phyloP scores from a whole-genome alignment of 2,888 invertebrate genomes.

The Ryuthela nishihirai region DNA sequence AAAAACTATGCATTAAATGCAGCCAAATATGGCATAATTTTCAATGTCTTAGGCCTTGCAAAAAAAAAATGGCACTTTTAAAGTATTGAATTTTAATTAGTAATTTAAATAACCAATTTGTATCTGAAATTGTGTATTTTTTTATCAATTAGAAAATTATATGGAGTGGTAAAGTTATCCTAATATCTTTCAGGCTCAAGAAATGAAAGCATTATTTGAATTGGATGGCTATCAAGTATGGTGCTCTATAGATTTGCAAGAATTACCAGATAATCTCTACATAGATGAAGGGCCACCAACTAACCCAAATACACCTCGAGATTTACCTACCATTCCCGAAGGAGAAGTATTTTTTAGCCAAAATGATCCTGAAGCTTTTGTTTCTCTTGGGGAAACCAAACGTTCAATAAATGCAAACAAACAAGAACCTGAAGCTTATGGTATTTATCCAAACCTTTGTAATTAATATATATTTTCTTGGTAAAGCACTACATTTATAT shows the following conservation, averaged over 20 bases:
- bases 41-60: too few species aligned
- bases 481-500: too few species aligned
- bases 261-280: slow-evolving; percentile 5
- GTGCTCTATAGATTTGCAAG: slow-evolving; percentile 35
- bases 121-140: neutral
- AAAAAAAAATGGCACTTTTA: too few species aligned
- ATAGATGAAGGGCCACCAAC: slow-evolving; percentile 11
- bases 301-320: slow-evolving; percentile 25
- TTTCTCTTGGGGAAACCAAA: slow-evolving; percentile 12
- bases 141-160: neutral
- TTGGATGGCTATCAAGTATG: slow-evolving; percentile 33
- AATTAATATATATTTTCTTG: too few species aligned
- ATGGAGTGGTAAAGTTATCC: neutral
- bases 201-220: slow-evolving; percentile 26
- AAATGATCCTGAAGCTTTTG: slow-evolving; percentile 13
- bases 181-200: slow-evolving; percentile 18
- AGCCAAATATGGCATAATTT: too few species aligned
- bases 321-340: slow-evolving; percentile 35
- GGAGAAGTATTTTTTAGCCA: slow-evolving; percentile 32
- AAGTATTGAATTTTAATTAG: neutral
- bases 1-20: too few species aligned
- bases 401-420: slow-evolving; percentile 7
- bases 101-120: neutral
- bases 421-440: slow-evolving; percentile 17
- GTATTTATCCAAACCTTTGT: too few species aligned